Base-by-base conservation (phyloP, 1,140 invertebrate genomes). In the Tetragonula clypearis region DNA sequence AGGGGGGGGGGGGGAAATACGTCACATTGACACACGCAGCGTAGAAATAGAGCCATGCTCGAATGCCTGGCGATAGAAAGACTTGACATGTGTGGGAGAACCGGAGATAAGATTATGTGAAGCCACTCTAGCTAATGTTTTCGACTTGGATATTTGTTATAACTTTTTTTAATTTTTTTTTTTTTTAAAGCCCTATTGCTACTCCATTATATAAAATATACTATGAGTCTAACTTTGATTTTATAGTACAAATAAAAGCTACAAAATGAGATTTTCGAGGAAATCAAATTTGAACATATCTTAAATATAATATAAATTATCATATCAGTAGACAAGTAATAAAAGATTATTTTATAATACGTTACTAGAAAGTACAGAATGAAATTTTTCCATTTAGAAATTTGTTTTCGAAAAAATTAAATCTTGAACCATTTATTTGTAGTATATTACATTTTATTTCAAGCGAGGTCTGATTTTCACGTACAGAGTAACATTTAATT, bases 51-150 rank as follows among this genome's bases (percentile, higher is more conserved):
- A 30, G 12, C n/a, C 55, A 62, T 68, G 23, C 19, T 56, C 35
- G 58, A 41, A 68, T 56, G 35, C 26, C 19, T n/a, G 23, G 19
- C 58, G 30, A 30, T 35, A 69, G 23, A 69, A 58, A 58, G 41
- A 73, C 23, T 60, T 35, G 41, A 84, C 71, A 85, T 82, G 83
- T 82, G 83, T 85, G 83, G 83, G 83, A 80, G 69, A 72, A 58
- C 21, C 60, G 26, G 11, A 82, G 79, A 82, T 85, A 85, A 85
- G 84, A 85, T 85, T 85, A 73, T 53, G 65, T 1, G 26, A 30
- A 17, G 8, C 53, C 21, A 21, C 11, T 19, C n/a, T 30, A 23
- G 5, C 41, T 2, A 2, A 49, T 26, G 17, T 53, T 58, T 78
- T 53, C 35, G 14, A 71, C 53, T 26, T 21, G 30, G 23, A 60